These are phyloP conservation scores for Mionectes olivaceus DNA, from an alignment of 2,797 vertebrate genomes.

Conservation along the genomic window DNA sequence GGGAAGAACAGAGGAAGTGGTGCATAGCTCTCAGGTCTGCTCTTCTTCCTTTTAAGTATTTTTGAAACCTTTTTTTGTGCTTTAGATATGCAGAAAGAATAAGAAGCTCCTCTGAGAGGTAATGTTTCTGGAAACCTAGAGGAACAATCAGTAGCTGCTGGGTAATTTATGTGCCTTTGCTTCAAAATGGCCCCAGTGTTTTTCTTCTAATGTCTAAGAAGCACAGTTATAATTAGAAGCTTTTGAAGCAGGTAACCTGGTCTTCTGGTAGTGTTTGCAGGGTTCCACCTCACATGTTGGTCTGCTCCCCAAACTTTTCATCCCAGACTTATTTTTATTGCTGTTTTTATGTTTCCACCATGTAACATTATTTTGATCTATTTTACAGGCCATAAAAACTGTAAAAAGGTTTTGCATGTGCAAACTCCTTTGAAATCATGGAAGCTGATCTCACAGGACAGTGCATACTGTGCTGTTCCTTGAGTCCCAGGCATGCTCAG, in stretches of 20 bases:
- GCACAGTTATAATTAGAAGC: neutral
- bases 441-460: neutral
- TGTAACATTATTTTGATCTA: constrained; percentile 44
- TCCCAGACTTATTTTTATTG: constrained; percentile 33
- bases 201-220: neutral
- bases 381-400: constrained; percentile 39
- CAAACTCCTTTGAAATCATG: constrained; percentile 22
- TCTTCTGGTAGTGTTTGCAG: neutral
- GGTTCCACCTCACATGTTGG: neutral
- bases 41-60: neutral
- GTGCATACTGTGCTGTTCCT: rapidly evolving
- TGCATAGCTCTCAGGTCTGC: neutral
- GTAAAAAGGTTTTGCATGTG: neutral
- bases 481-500: neutral
- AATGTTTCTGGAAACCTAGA: constrained; percentile 23
- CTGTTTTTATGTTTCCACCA: constrained; percentile 26
- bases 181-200: neutral
- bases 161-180: constrained; percentile 28
- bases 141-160: constrained; percentile 2
- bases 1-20: neutral
- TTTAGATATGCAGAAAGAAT: constrained; percentile 35
- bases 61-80: neutral
- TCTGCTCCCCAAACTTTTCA: constrained; percentile 1
- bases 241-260: neutral
- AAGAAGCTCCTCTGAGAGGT: neutral